Conservation (phyloP, 2,113 vertebrate species). For the Melierax canorus region DNA sequence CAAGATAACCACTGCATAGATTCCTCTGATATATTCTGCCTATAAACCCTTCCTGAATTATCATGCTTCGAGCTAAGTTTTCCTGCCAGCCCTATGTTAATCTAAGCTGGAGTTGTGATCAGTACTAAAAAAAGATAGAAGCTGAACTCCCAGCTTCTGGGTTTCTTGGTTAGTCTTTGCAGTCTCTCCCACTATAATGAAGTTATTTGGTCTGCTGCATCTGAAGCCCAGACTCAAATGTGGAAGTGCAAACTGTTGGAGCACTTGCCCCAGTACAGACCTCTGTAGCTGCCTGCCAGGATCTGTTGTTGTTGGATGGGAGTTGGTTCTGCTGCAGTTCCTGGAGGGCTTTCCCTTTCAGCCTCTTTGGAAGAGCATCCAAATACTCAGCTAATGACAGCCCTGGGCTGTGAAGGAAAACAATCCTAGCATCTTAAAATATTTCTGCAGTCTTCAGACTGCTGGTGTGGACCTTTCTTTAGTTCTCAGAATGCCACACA, state of each 20-base stretch:
- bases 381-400: slow-evolving; percentile 1
- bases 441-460: not conserved
- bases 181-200: not conserved
- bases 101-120: not conserved
- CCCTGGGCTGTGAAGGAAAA: not conserved
- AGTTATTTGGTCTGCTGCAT: not conserved
- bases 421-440: not conserved
- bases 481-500: not conserved
- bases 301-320: not conserved
- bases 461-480: not conserved
- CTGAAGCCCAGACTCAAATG: not conserved
- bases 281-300: not conserved
- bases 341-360: slow-evolving; percentile 9
- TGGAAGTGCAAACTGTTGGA: not conserved
- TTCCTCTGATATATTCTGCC: not conserved
- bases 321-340: not conserved
- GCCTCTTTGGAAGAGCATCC: not conserved
- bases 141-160: not conserved
- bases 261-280: not conserved
- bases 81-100: not conserved
- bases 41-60: not conserved
- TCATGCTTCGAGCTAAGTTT: not conserved
- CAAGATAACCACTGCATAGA: not conserved
- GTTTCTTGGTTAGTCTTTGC: not conserved
- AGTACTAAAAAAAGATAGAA: not conserved